Evolutionary conservation across 2,113 vertebrate species (phyloP).

Genomic region (Catharus fuscescens): DNA sequence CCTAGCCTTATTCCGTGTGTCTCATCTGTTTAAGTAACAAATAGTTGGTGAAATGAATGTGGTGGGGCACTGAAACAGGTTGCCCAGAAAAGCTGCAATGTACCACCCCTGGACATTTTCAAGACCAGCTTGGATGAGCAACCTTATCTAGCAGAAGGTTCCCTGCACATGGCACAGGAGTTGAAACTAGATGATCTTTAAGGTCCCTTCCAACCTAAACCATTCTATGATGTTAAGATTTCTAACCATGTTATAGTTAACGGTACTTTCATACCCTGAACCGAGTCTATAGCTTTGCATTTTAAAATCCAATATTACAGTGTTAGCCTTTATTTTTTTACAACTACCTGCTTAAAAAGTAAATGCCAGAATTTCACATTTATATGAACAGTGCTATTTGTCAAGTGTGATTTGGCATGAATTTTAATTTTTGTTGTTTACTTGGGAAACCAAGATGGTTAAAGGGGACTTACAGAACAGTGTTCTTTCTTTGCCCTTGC

Average conservation of each 20-base stretch:
- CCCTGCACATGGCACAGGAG: background rate
- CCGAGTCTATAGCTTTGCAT: background rate
- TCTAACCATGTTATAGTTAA: background rate
- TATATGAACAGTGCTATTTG: background rate
- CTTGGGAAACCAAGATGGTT: background rate
- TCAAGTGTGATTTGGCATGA: background rate
- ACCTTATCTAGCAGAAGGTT: background rate
- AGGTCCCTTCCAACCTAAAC: background rate
- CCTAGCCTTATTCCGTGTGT: background rate
- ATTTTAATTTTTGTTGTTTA: background rate
- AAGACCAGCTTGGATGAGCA: background rate
- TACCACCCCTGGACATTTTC: background rate
- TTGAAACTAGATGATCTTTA: background rate
- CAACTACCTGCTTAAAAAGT: background rate
- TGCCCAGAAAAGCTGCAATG: background rate
- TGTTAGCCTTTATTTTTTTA: background rate
- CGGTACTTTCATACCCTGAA: background rate
- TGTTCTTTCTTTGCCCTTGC: background rate
- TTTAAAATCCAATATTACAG: background rate
- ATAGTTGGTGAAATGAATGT: background rate
- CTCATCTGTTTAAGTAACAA: background rate
- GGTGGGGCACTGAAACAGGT: background rate
- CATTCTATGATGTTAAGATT: background rate
- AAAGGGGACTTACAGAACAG: background rate
- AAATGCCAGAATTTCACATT: background rate